Base-by-base conservation (phyloP, 2,113 vertebrate genomes). In the Menidia beryllina region DNA sequence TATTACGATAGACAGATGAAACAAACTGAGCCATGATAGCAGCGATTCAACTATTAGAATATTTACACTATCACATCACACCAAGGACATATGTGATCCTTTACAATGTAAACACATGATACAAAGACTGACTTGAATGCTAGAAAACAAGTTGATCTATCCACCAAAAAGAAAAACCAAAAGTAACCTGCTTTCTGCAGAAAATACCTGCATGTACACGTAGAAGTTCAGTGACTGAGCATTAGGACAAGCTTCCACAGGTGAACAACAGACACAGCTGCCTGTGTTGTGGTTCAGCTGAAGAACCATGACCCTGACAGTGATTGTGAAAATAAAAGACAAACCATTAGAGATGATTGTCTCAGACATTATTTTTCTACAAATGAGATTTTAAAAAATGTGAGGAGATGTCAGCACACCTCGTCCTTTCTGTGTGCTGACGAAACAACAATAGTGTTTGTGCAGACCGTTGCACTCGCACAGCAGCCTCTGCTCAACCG, bases 31-130 rank as follows among this genome's bases (percentile, higher is more conserved):
- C 86, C 91, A 92, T 86, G 87, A 90, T 93, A 94, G 93, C 93
- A 94, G 93, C 93, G 93, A 89, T 90, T 91, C 80, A 88, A 87
- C 86, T 85, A 91, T 86, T 88, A 81, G 86, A 92, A 92, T 90
- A 93, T 90, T 90, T 92, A 92, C 91, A 92, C 90, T 88, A 90
- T 88, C 86, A 92, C 89, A 91, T 91, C 87, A 93, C 86, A 91
- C 89, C 73, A 80, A 91, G 79, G 86, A 91, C 81, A 86, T 77
- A 88, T 82, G 81, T 82, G 74, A 93, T 82, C 90, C 86, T 89
- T 92, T 91, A 92, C 91, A 91, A 90, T 93, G 91, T 94, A 94
- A 94, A 94, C 92, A 93, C 88, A 87, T 88, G 86, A 85, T 89
- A 92, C 80, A 88, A 76, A 88, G 63, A 91, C 77, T 83, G 60